phyloP scores from a whole-genome alignment of 1,140 invertebrate genomes.

The Laupala kohalensis region DNA sequence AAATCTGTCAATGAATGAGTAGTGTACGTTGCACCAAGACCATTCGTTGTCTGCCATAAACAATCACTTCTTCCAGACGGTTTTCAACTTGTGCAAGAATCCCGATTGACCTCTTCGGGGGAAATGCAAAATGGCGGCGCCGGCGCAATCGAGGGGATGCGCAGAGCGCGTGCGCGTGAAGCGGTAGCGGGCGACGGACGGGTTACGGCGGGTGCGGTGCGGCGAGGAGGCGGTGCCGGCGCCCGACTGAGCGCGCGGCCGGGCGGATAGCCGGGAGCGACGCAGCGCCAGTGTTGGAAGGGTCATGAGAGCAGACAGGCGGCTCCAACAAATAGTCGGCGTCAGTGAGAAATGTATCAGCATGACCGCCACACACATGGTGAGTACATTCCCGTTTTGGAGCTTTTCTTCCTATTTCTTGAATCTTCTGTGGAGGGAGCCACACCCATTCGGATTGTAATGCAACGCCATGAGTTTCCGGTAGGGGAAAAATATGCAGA shows the following conservation, averaged over 20 bases:
- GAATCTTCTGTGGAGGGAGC: no score
- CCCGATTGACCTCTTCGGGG: no score
- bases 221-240: neutral
- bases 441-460: no score
- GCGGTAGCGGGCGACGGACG: neutral
- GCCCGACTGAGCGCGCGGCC: neutral
- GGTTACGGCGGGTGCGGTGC: neutral
- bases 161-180: slow-evolving; percentile 4
- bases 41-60: no score
- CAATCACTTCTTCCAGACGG: no score
- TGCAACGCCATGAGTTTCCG: no score
- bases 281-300: slow-evolving; percentile 10
- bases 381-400: slow-evolving; percentile 4
- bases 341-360: slow-evolving; percentile 13
- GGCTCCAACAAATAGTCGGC: neutral
- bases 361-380: slow-evolving; percentile 12
- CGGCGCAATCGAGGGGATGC: neutral
- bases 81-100: no score
- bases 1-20: no score
- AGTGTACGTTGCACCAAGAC: no score
- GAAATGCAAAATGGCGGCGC: neutral
- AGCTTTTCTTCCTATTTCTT: no score
- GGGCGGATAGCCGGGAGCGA: neutral
- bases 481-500: no score
- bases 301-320: slow-evolving; percentile 13